Evolutionary conservation across 35 echinoderm and acorn worm species (phyloP).

Genomic region (Heliocidaris erythrogramma): DNA sequence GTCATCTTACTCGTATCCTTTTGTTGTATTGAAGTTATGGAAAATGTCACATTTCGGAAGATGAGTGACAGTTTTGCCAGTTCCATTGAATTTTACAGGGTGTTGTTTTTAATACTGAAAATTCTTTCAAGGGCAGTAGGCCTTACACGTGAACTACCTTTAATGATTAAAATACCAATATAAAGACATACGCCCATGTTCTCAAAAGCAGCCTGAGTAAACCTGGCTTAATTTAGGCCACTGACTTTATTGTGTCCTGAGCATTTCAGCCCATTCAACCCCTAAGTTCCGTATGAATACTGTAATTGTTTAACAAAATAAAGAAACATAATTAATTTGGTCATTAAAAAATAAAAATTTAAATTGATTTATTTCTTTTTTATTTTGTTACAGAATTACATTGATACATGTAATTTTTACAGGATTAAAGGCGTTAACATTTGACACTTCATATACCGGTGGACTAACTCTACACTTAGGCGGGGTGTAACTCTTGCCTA

Average conservation of each 20-base stretch:
- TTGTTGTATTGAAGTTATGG: background rate
- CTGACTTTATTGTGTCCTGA: too few relatives aligned
- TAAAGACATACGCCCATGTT: background rate
- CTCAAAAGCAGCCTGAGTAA: background rate
- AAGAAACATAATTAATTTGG: background rate
- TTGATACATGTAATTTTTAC: too few relatives aligned
- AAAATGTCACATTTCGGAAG: background rate
- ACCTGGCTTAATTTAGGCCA: too few relatives aligned
- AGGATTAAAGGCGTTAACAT: too few relatives aligned
- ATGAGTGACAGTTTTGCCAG: background rate
- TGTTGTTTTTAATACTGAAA: background rate
- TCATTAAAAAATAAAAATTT: too few relatives aligned
- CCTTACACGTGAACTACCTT: background rate
- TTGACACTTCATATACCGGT: too few relatives aligned
- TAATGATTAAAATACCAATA: background rate
- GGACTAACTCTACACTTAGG: too few relatives aligned
- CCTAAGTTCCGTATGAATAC: too few relatives aligned
- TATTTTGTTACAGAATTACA: background rate
- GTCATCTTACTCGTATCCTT: slow-evolving; percentile 95
- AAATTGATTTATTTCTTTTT: background rate
- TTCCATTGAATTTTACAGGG: background rate
- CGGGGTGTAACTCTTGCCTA: too few relatives aligned
- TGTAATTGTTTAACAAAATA: too few relatives aligned
- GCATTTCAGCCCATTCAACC: too few relatives aligned
- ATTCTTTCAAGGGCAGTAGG: background rate